Evolutionary conservation across 2,113 vertebrate genomes (phyloP), one percentile per base, ranked within the genome.

Genomic region (Apodemus speciosus): DNA sequence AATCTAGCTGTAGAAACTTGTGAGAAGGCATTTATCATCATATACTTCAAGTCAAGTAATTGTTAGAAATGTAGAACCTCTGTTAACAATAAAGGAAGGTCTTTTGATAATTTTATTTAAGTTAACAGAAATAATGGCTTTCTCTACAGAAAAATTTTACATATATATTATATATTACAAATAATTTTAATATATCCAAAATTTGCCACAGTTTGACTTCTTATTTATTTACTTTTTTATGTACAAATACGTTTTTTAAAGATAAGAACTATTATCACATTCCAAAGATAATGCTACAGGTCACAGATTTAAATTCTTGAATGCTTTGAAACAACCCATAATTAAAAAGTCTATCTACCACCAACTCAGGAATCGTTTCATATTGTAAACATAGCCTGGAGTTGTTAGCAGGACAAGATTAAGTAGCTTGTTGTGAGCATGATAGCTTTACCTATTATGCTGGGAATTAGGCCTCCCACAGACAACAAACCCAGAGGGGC

Each of bases 51-150:
- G 92, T 97, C 56, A 98, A 97, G 95, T 77, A 97, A 98, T 96
- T 96, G 40, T 88, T 96, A 95, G 51, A 66, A 85, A 89, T 40
- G 90, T 16, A 80, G 84, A 96, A 43, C 85, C 66, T 49, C 62
- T 96, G 90, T 80, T 95, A 60, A 91, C 87, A 58, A 92, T 93
- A 94, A 91, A 96, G 96, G 97, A 98, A 98, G 94, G 13, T 56
- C 93, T 95, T 96, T 98, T 97, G 8, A 27, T 92, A 85, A 18
- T 56, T 96, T 98, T 92, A 97, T 98, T 97, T 97, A 97, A 98
- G 97, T 97, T 97, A 97, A 96, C 27, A 94, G 80, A 97, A 98
- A 96, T 97, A 98, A 97, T 95, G 81, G 87, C 81, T 62, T 88
- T 88, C n/a, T 85, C 93, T 96, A 85, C 43, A 94, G 40, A 13